phyloP scores from a whole-genome alignment of 2,888 invertebrate genomes.

The Apotomis turbidana region DNA sequence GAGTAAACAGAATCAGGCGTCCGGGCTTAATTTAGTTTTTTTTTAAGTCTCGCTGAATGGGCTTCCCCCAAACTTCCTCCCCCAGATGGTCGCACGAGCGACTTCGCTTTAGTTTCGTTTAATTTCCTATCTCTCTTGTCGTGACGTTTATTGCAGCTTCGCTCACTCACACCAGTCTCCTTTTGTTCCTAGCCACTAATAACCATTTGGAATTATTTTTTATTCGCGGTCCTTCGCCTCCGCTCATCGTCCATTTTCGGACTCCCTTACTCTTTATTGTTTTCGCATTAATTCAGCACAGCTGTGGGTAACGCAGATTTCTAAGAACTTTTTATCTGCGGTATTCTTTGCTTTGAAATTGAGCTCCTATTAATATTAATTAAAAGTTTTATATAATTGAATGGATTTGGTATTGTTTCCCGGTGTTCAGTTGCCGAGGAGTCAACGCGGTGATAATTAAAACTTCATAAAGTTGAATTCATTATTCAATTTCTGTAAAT shows the following conservation, averaged over 20 bases:
- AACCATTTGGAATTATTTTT: constrained; percentile 78
- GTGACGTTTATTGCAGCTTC: constrained; percentile 75
- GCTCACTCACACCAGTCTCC: constrained; percentile 65
- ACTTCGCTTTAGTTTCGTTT: constrained; percentile 80
- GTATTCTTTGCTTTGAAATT: constrained; percentile 81
- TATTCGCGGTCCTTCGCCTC: constrained; percentile 63
- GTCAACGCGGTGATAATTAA: constrained; percentile 75
- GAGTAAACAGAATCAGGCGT: constrained; percentile 71
- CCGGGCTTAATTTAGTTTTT: constrained; percentile 74
- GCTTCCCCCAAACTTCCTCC: constrained; percentile 64
- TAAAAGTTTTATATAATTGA: constrained; percentile 83
- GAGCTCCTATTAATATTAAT: constrained; percentile 83
- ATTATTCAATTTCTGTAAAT: constrained; percentile 72
- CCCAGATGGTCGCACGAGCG: constrained; percentile 70
- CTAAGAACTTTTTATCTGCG: constrained; percentile 81
- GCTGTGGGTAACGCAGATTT: constrained; percentile 79
- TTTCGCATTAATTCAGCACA: constrained; percentile 81
- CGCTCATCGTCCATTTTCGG: constrained; percentile 68
- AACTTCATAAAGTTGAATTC: constrained; percentile 64
- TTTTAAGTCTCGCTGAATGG: constrained; percentile 60
- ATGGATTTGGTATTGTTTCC: constrained; percentile 78
- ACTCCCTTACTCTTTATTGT: constrained; percentile 74
- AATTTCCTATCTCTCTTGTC: constrained; percentile 79
- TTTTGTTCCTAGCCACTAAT: constrained; percentile 74
- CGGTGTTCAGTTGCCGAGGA: constrained; percentile 74